Base-by-base conservation (phyloP, 2,797 vertebrate species). In the Babyrousa celebensis region DNA sequence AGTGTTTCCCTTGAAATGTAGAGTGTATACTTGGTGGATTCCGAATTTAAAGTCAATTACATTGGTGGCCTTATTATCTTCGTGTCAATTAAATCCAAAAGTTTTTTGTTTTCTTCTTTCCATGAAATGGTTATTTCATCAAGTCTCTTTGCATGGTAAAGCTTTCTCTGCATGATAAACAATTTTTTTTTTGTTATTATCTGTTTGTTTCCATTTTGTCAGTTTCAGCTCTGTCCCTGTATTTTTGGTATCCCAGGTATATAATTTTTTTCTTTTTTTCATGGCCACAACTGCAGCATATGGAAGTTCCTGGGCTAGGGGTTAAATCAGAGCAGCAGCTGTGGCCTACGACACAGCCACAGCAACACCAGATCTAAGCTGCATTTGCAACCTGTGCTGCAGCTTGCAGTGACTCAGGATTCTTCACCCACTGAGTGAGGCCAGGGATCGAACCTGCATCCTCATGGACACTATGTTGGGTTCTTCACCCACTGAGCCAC, bases 131-230 rank as follows among this genome's bases (percentile, higher is more conserved):
- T 27, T 85, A 32, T 89, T 89, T 85, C 89, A 94, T 15, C 10
- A 12, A 11, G 32, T 52, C 25, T 80, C 56, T 40, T 95, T 36
- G 36, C 36, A 36, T 36, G 36, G 36, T 36, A 36, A 14, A 5
- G 23, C 18, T 92, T 96, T 80, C 48, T 14, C 52, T 77, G 12
- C 60, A 85, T 12, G 43, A n/a, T 68, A n/a, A 67, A 62, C 36
- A 83, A 36, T 63, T 78, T 77, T 82, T 94, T 91, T 27, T 94
- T 91, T 27, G 8, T 70, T 67, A 12, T 60, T 60, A 67, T 32
- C 40, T 36, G 6, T 78, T 78, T 29, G 79, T 93, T 88, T 87
- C 15, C 14, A n/a, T 79, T 87, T 87, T 87, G 23, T 48, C 89
- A 29, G 21, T 63, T 85, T 77, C 0, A 2, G 18, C 2, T 86